phyloP scores from a whole-genome alignment of 2,113 vertebrate species.

The Mormyrus iriodes region DNA sequence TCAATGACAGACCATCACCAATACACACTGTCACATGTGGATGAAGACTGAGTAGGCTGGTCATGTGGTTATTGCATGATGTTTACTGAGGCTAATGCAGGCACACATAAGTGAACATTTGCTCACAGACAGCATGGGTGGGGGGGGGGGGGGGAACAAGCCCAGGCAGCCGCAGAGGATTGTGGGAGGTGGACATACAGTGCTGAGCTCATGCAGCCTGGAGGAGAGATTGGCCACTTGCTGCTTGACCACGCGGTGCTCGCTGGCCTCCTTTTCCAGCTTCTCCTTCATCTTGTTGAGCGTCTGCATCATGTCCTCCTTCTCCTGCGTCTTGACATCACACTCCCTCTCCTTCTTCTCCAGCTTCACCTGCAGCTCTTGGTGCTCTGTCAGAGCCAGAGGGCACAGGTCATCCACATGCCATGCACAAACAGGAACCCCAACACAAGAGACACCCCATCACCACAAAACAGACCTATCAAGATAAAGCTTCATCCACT shows the following conservation, averaged over 20 bases:
- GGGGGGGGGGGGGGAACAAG: neutral
- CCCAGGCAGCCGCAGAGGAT: neutral
- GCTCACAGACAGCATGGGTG: no score
- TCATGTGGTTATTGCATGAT: no score
- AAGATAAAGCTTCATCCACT: neutral
- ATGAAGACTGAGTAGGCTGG: no score
- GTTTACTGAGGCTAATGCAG: no score
- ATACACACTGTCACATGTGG: no score
- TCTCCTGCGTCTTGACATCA: conserved; percentile 94
- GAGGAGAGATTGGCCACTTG: conserved; percentile 80
- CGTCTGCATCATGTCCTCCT: conserved; percentile 98
- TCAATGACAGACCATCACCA: neutral
- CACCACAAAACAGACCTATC: neutral
- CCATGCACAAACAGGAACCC: neutral
- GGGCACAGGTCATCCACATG: neutral
- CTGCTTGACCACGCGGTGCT: conserved; percentile 92
- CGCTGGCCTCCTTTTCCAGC: conserved; percentile 84
- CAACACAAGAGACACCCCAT: neutral
- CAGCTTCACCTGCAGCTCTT: conserved; percentile 88
- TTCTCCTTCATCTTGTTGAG: conserved; percentile 99
- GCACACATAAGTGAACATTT: no score
- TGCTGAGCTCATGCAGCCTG: conserved; percentile 83
- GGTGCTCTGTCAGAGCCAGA: conserved; percentile 71
- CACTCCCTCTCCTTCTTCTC: conserved; percentile 97
- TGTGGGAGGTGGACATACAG: conserved; percentile 57